Percentiles rank a stretch among this genome's conserved stretches.
These are phyloP conservation scores for Avahi laniger DNA, from an alignment of 2,797 vertebrate species.

Conservation along the genomic window DNA sequence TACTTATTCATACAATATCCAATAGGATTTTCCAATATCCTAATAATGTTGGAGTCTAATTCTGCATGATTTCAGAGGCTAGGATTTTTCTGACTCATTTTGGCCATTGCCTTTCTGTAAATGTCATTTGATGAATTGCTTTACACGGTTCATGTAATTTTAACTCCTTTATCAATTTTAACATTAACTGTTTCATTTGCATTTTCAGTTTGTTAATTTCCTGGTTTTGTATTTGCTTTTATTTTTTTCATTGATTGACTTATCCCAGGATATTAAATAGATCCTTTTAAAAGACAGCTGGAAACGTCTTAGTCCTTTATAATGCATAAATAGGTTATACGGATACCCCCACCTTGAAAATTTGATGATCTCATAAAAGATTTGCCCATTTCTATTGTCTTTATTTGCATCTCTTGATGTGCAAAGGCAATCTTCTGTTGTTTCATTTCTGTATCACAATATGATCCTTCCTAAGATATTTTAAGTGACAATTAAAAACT, in stretches of 20 bases:
- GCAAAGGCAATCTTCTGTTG: background rate
- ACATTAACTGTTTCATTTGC: background rate
- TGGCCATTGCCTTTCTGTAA: background rate
- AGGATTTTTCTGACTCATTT: background rate
- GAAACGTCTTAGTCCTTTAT: background rate
- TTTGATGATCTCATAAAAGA: background rate
- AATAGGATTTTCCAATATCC: background rate
- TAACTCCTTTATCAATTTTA: constrained; percentile 18
- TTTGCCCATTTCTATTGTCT: background rate
- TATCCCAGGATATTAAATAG: background rate
- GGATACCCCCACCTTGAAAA: background rate
- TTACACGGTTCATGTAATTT: constrained; percentile 12
- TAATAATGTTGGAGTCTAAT: background rate
- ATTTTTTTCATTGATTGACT: background rate
- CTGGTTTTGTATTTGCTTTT: background rate
- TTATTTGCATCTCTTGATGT: background rate
- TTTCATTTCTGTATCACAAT: background rate
- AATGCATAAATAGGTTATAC: background rate
- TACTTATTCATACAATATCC: background rate
- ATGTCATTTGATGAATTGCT: background rate
- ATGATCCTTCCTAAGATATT: background rate
- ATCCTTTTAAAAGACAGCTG: background rate
- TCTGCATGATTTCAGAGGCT: background rate
- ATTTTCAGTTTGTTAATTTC: background rate
- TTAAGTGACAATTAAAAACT: background rate